Conservation (phyloP, 2,888 invertebrate species). For the Drosophila anomelani region DNA sequence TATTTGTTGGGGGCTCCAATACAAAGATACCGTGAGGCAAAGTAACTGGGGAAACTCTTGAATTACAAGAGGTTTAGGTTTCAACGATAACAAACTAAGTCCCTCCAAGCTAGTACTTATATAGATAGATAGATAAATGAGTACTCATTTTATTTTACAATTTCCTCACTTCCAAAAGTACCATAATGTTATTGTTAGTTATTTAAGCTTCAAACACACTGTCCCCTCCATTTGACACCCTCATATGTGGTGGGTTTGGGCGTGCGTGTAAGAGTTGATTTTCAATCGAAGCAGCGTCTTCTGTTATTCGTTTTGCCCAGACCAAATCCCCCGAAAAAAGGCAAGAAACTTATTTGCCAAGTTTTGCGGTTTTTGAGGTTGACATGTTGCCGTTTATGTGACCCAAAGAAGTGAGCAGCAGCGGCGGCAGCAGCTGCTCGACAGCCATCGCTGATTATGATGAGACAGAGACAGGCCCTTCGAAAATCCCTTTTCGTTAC, state of each 20-base stretch:
- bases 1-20: constrained; percentile 32
- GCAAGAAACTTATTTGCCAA: constrained; percentile 73
- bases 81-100: background rate
- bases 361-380: constrained; percentile 80
- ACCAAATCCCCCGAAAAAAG: constrained; percentile 5
- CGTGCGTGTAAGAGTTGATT: constrained; percentile 55
- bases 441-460: constrained; percentile 69
- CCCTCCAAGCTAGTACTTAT: background rate
- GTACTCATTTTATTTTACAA: background rate
- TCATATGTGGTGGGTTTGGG: constrained; percentile 24
- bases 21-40: constrained; percentile 16
- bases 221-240: constrained; percentile 65
- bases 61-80: background rate
- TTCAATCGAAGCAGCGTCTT: constrained; percentile 72
- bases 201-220: constrained; percentile 52
- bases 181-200: background rate
- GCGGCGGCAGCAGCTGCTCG: constrained; percentile 38
- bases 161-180: no score
- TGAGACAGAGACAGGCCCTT: constrained; percentile 51
- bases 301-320: constrained; percentile 40
- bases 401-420: constrained; percentile 68
- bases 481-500: constrained; percentile 55
- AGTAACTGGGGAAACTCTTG: background rate
- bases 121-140: background rate
- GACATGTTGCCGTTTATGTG: constrained; percentile 79